Base-by-base conservation (phyloP, 2,113 vertebrate genomes). In the Bos javanicus region DNA sequence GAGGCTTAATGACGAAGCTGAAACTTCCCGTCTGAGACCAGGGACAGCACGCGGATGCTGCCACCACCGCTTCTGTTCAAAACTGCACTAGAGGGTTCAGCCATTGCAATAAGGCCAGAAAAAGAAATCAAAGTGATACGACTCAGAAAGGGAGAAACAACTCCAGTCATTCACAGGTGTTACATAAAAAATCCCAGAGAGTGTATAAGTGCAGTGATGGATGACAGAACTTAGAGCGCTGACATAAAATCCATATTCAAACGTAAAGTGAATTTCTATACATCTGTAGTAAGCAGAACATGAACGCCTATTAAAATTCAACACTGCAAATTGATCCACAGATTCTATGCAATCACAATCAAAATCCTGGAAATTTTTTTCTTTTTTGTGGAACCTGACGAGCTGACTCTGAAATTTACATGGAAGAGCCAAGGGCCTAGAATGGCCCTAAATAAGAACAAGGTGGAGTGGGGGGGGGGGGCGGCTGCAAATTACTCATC, bases 31-130 rank as follows among this genome's bases (percentile, higher is more conserved):
- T 90, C 9, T 2, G 26, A 39, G 36, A 26, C 7, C 19, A 43
- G 28, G 84, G 92, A 16, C 33, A 36, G 7, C 57, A 19, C 76
- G 14, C 56, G 46, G 54, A 57, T 5, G 4, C 80, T 2, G 21
- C 33, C 13, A 5, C 30, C 33, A 25, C 25, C 1, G 1, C 16
- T 13, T 48, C 23, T 23, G 1, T 1, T 64, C 28, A 10, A 10
- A 1, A 19, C 2, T 0, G 13, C 25, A 2, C 60, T 64, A 67
- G 48, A 3, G 43, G n/a, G 50, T 36, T 82, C 76, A 39, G 86
- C 90, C 89, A 33, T 16, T 12, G 50, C 82, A 91, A 14, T 13
- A 86, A 82, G 82, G 19, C 89, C 88, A 50, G 96, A 93, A 91
- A 93, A 89, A 83, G 39, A 88, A 91, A 86, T 36, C 3, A 19